Base-by-base conservation (phyloP, 2,888 invertebrate genomes). In the Trisateles emortualis region DNA sequence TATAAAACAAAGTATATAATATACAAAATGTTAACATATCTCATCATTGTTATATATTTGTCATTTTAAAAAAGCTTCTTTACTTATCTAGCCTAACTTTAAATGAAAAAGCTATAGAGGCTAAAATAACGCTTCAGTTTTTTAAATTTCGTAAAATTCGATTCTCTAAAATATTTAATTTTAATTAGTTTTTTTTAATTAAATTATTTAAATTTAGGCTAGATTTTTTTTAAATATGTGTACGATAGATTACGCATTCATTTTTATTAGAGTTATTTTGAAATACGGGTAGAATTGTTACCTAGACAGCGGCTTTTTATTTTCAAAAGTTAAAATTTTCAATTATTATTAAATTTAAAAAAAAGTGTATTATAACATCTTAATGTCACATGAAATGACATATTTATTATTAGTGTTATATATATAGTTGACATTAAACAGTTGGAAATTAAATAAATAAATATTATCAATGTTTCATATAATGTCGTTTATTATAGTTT, bases 1-100 rank as follows among this genome's bases (percentile, higher is more conserved):
- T 68, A 69, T 64, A 68, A 68, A 57, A 59, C 52, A 55, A 69
- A 60, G 69, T 73, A 62, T 72, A 71, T 63, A 66, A 76, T 78
- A 74, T 74, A 80, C 78, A 76, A 80, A 83, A 66, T 55, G 72
- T 86, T 84, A 79, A 87, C 87, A 87, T 87, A 86, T 87, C 87
- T 81, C 74, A 81, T 79, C 66, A 72, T 71, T 79, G 77, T 82
- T 78, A 68, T 68, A 60, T 73, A 74, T 73, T 73, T 68, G 73
- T 73, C 64, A 59, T 72, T 75, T 70, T 73, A 61, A n/a, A n/a
- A n/a, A 69, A 53, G 78, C 75, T 79, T 79, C 59, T 62, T 59
- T 67, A 53, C 39, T 36, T 47, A 13, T 65, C 59, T 75, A 67
- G 68, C 59, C 62, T 65, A 59, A 58, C n/a, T 71, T 73, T 65